Evolutionary conservation across 2,888 invertebrate species (phyloP), one percentile per base, ranked within the genome.

Genomic region (Hypena proboscidalis): DNA sequence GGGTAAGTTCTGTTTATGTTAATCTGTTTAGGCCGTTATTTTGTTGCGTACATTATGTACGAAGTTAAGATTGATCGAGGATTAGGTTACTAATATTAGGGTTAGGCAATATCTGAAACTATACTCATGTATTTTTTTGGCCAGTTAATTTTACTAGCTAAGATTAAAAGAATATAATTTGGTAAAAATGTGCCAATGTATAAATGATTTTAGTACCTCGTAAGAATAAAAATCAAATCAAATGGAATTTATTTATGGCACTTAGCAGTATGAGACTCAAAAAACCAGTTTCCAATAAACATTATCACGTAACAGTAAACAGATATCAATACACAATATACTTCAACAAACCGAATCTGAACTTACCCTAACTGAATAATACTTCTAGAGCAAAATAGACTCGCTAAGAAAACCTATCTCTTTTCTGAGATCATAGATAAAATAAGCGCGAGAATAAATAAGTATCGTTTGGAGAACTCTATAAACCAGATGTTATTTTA

Each of bases 401-500:
- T 7, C 30, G 4, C 17, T 17, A 31, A 31, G 11, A 31, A 23
- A 3, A 39, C 32, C 5, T 20, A 39, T 32, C 25, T 30, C 14
- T 26, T 20, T 58, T 11, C 45, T 48, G 37, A 58, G 19, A 39
- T 53, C 54, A 33, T 54, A 54, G 43, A 40, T 40, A 43, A 58
- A 55, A 45, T 15, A 26, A 20, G 42, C 50, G 25, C 41, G 46
- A 58, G 58, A 48, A 50, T 50, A 63, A 38, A 43, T 54, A 63
- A 60, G 55, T 56, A 63, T 50, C 40, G 36, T 49, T 56, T 39
- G 42, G 34, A 10, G 32, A 64, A 52, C 40, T 64, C 43, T 10
- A 59, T 64, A 61, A 53, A 56, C 17, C 57, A 64, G 60, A 56
- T 56, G 60, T 62, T 57, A 45, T 47, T 64, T 62, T 56, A 64